Conservation (phyloP, 1,140 invertebrate genomes). For the Babylonia areolata region DNA sequence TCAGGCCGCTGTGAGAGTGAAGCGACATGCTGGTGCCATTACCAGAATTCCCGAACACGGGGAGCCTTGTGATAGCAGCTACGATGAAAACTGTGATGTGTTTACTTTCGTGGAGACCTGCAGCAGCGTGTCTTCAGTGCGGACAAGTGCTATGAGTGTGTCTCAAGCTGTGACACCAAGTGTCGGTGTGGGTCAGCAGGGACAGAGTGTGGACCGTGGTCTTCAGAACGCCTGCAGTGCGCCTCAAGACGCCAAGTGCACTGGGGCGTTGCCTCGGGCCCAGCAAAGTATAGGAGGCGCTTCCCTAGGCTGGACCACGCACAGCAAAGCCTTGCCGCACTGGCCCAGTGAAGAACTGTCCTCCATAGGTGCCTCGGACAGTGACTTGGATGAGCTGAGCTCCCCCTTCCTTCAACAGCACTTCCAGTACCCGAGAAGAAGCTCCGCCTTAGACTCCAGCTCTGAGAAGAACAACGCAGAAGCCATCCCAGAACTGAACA, state of each 20-base stretch:
- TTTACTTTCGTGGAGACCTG: not conserved
- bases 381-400: constrained; percentile 15
- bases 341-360: constrained; percentile 31
- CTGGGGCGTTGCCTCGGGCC: not conserved
- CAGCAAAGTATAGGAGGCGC: not conserved
- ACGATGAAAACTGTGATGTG: not conserved
- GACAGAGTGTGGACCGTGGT: not conserved
- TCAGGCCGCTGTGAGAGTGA: not conserved
- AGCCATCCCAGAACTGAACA: not conserved
- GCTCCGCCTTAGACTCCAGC: not conserved
- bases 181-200: not conserved
- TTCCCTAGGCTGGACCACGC: not conserved
- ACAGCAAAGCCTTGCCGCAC: not conserved
- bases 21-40: not conserved
- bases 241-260: not conserved
- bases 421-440: constrained; percentile 15
- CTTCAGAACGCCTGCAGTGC: not conserved
- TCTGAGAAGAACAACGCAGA: not conserved
- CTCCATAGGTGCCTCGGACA: constrained; percentile 26
- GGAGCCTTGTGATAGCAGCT: not conserved
- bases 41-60: not conserved
- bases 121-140: not conserved
- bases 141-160: not conserved
- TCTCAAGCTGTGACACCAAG: not conserved
- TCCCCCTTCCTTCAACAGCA: constrained; percentile 6